phyloP scores from a whole-genome alignment of 2,797 vertebrate genomes.

The Chelidonichthys spinosus region DNA sequence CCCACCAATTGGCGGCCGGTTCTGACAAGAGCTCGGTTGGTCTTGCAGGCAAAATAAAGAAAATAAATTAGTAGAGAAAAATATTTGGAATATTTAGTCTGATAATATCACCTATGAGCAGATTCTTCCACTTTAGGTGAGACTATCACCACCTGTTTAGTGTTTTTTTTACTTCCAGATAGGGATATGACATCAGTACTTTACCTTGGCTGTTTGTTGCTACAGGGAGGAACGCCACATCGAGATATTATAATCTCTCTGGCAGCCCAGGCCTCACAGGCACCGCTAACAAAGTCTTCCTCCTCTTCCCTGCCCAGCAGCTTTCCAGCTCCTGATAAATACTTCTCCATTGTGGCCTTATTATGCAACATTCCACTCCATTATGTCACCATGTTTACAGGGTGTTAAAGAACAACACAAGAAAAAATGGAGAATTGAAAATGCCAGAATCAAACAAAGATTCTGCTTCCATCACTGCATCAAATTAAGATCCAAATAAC shows the following conservation, averaged over 20 bases:
- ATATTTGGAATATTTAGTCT: conserved; percentile 15
- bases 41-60: neutral
- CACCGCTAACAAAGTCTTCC: conserved; percentile 54
- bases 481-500: conserved; percentile 44
- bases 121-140: neutral
- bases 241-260: conserved; percentile 53
- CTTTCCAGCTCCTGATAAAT: conserved; percentile 57
- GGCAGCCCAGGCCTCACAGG: conserved; percentile 50
- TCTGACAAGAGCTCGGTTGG: conserved; percentile 67
- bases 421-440: conserved; percentile 32
- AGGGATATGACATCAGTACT: conserved; percentile 28
- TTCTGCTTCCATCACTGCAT: conserved; percentile 24
- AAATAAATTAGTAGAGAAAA: conserved; percentile 1
- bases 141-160: conserved; percentile 11
- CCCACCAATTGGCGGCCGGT: conserved; percentile 81
- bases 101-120: neutral
- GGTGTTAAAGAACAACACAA: conserved; percentile 12
- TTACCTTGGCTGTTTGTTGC: conserved; percentile 33
- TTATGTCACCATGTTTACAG: conserved; percentile 61
- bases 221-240: conserved; percentile 22
- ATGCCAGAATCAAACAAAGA: conserved; percentile 49
- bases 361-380: conserved; percentile 59
- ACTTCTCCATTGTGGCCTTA: conserved; percentile 53
- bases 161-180: conserved; percentile 26
- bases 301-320: conserved; percentile 57